Conservation (phyloP, 2,113 vertebrate genomes). For the Pogonocichla stellata region DNA sequence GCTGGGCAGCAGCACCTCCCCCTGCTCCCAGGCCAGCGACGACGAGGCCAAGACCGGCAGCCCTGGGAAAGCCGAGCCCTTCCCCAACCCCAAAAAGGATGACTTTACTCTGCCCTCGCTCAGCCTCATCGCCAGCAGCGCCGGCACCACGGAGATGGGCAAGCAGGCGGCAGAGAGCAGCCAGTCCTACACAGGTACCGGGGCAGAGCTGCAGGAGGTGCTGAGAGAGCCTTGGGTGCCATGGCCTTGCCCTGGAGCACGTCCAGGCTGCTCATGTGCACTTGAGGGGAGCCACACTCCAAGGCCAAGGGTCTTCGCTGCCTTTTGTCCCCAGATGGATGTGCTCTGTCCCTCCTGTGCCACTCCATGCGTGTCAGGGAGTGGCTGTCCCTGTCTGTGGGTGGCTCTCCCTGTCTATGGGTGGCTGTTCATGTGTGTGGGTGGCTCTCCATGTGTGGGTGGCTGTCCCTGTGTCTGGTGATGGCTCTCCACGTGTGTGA, state of each 20-base stretch:
- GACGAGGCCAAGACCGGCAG: conserved; percentile 75
- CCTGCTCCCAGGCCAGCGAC: conserved; percentile 82
- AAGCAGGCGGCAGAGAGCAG: conserved; percentile 64
- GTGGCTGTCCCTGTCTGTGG: background rate
- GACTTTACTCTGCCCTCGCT: conserved; percentile 74
- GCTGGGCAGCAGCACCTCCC: conserved; percentile 80
- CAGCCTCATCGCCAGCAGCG: conserved; percentile 63
- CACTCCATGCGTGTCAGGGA: background rate
- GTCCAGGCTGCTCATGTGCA: rapidly evolving
- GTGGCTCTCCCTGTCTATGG: no score
- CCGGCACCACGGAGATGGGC: background rate
- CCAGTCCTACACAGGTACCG: conserved; percentile 73
- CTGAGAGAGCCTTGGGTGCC: background rate
- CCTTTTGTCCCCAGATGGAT: background rate
- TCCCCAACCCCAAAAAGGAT: conserved; percentile 59
- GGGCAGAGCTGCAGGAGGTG: background rate
- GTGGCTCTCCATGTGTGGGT: rapidly evolving
- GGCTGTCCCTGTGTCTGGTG: no score
- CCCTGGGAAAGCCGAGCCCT: conserved; percentile 62
- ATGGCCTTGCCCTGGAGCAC: background rate
- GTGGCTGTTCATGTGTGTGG: no score
- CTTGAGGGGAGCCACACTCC: background rate
- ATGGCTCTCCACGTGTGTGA: no score
- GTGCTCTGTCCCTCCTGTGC: background rate
- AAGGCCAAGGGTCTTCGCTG: background rate